phyloP scores from a whole-genome alignment of 2,113 vertebrate genomes.

The Myotis davidii region DNA sequence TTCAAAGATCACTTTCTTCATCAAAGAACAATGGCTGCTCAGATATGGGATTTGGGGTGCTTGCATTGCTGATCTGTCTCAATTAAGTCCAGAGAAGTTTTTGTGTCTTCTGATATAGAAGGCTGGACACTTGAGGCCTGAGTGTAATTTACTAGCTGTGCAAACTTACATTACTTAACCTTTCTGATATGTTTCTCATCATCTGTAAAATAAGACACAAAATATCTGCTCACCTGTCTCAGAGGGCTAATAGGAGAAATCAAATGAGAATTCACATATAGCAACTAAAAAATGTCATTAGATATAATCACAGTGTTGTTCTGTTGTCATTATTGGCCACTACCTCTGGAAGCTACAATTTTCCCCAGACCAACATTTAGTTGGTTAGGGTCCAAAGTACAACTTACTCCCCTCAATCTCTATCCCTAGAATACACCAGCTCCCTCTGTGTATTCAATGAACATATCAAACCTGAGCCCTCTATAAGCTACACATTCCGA shows the following conservation, averaged over 20 bases:
- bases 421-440: neutral
- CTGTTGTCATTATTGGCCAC: neutral
- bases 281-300: conserved; percentile 4
- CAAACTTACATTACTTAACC: neutral
- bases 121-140: neutral
- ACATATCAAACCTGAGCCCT: neutral
- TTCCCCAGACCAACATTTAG: neutral
- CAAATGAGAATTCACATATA: conserved; percentile 12
- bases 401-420: neutral
- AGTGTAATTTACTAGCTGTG: neutral
- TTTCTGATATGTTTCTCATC: neutral
- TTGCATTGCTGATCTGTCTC: neutral
- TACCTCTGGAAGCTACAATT: conserved; percentile 19
- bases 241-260: neutral
- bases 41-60: neutral
- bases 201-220: conserved; percentile 11
- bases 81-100: neutral
- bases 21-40: neutral
- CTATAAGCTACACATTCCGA: neutral
- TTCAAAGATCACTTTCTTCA: neutral
- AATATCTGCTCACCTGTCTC: conserved; percentile 14
- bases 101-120: neutral
- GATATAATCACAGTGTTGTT: neutral
- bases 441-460: neutral
- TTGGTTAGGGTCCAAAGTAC: neutral